These are phyloP conservation scores for Parnassius mnemosyne DNA, from an alignment of 2,888 invertebrate genomes.

Conservation along the genomic window DNA sequence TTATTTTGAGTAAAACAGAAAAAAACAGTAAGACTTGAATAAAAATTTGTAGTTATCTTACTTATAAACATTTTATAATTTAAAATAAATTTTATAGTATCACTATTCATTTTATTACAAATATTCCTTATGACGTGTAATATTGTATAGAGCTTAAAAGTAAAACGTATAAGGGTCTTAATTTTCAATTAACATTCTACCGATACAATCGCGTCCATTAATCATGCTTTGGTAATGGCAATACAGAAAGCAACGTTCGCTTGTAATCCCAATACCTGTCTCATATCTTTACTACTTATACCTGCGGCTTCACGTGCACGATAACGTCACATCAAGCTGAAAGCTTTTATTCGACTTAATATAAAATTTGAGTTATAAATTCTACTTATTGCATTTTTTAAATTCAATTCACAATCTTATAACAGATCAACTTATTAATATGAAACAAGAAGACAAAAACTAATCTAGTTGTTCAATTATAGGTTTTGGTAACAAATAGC, in stretches of 20 bases:
- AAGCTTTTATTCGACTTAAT: conserved; percentile 19
- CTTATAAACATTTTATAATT: too few species aligned
- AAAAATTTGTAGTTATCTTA: neutral
- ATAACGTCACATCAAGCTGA: conserved; percentile 23
- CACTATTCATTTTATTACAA: too few species aligned
- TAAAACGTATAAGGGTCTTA: conserved; percentile 31
- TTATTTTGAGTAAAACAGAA: too few species aligned
- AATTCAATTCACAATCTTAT: too few species aligned
- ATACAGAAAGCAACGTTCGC: conserved; percentile 47
- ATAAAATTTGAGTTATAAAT: conserved; percentile 5
- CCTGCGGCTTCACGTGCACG: conserved; percentile 16
- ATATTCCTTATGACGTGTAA: too few species aligned
- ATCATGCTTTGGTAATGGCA: conserved; percentile 54
- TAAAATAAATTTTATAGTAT: too few species aligned
- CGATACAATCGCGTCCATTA: conserved; percentile 51
- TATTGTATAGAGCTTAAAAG: conserved; percentile 22
- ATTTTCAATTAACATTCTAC: conserved; percentile 56
- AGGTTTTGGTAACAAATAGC: too few species aligned
- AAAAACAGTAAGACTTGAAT: neutral
- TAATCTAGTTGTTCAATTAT: too few species aligned
- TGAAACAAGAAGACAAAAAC: too few species aligned
- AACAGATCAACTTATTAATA: too few species aligned
- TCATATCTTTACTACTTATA: conserved; percentile 29
- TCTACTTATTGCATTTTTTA: too few species aligned
- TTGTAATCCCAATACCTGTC: conserved; percentile 47